Conservation (phyloP, 2,797 vertebrate genomes). For the Myoxocephalus aenaeus region DNA sequence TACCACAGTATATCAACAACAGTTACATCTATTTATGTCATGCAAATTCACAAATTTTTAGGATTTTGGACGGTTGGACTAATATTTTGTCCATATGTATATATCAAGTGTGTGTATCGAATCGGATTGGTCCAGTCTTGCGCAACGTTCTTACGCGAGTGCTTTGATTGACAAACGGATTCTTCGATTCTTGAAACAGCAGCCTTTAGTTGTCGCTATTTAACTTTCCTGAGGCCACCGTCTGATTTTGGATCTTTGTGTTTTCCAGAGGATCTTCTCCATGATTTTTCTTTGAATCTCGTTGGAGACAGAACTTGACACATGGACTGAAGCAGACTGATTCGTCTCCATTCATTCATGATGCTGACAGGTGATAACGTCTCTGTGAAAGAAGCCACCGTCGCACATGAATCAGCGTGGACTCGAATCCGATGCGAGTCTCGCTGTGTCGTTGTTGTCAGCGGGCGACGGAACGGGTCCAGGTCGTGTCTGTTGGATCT, state of each 20-base stretch:
- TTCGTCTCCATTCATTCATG: background rate
- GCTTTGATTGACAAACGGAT: too few species aligned
- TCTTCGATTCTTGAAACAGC: too few species aligned
- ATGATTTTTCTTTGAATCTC: background rate
- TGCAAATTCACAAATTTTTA: background rate
- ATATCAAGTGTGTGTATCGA: background rate
- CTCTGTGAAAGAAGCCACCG: background rate
- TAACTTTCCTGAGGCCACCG: too few species aligned
- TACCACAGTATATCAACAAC: background rate
- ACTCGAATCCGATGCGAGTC: background rate
- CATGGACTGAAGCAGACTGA: background rate
- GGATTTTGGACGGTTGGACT: background rate
- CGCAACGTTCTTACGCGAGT: too few species aligned
- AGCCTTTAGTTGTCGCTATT: too few species aligned
- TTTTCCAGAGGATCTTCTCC: background rate
- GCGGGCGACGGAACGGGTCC: conserved; percentile 49
- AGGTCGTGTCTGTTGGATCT: conserved; percentile 61
- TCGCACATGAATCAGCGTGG: background rate
- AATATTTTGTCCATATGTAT: background rate
- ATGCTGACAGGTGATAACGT: background rate
- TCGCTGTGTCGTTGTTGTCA: conserved; percentile 12
- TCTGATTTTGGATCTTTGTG: background rate
- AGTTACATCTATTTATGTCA: background rate
- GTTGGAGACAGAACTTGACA: background rate
- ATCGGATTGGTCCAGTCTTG: background rate